phyloP scores from a whole-genome alignment of 1,140 invertebrate species.

The Ceratina japonica region DNA sequence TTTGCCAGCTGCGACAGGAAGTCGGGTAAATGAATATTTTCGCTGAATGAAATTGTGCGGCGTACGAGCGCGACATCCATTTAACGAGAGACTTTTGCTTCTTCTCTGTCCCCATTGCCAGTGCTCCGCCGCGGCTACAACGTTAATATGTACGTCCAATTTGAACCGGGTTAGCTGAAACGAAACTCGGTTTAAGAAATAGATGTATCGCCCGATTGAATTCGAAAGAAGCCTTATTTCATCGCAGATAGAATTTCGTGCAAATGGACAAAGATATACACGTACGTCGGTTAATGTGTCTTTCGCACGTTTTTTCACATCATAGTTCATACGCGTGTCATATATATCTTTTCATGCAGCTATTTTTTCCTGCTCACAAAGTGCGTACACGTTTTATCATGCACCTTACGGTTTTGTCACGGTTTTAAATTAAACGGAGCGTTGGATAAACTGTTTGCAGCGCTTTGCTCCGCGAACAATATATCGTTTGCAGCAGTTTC shows the following conservation, averaged over 20 bases:
- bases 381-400: too few relatives aligned
- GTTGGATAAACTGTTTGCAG: not conserved
- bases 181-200: not conserved
- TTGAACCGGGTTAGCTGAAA: conserved; percentile 8
- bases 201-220: not conserved
- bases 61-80: conserved; percentile 19
- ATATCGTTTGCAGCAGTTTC: not conserved
- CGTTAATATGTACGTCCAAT: not conserved
- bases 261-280: not conserved
- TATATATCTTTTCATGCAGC: too few relatives aligned
- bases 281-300: not conserved
- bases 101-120: not conserved
- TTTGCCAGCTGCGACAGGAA: conserved; percentile 48
- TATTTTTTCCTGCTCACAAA: too few relatives aligned
- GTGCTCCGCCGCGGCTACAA: not conserved
- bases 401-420: too few relatives aligned
- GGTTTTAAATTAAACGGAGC: not conserved
- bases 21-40: conserved; percentile 42
- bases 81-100: conserved; percentile 2
- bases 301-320: too few relatives aligned
- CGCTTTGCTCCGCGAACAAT: not conserved
- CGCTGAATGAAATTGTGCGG: conserved; percentile 45
- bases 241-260: too few relatives aligned
- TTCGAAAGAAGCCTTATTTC: not conserved
- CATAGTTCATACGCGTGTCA: too few relatives aligned